Base-by-base conservation (phyloP, 35 echinoderm and acorn worm species). In the Ophiothrix spiculata region DNA sequence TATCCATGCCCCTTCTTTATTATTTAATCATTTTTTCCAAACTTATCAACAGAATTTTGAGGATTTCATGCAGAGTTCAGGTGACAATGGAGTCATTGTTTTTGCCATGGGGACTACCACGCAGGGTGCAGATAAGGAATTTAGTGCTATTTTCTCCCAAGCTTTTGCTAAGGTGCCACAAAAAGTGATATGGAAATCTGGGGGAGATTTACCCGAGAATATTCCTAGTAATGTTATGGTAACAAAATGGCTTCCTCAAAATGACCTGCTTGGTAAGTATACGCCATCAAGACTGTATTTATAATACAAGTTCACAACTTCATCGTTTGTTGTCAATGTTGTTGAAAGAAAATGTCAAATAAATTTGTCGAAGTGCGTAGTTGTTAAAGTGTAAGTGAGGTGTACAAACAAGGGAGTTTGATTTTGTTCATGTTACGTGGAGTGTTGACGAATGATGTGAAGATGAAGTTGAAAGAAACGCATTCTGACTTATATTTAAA, bases 221-320 rank as follows among this genome's bases (percentile, higher is more conserved):
- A 37, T 84, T 8, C 36, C 82, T 17, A 73, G 78, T 56, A 90
- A 90, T 64, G 84, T 81, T 13, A 85, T 40, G 54, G 25, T 85
- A 45, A 33, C 40, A 21, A 78, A 77, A 23, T 90, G 88, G 88
- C 74, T 85, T 23, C 64, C 88, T 28, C 82, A 77, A 39, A 90
- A 90, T 39, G 88, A 90, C 35, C 37, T 90, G 23, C 41, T 90
- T n/a, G 88, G 88, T 90, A 83, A 13, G 88, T 64, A 31, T 21
- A 31, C 4, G 4, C 4, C 73, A 75, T 75, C 73, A 10, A 6
- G 2, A 31, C 21, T 75, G 29, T 75, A 31, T 75, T 2, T 2
- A 10, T 75, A 6, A 32, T 8, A 74, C 64, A 74, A 32, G 64
- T 21, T 31, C 60, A 1, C n/a, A n/a, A n/a, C n/a, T n/a, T n/a